These are phyloP conservation scores for Phataginus tricuspis DNA, from an alignment of 2,797 vertebrate genomes.

Conservation along the genomic window DNA sequence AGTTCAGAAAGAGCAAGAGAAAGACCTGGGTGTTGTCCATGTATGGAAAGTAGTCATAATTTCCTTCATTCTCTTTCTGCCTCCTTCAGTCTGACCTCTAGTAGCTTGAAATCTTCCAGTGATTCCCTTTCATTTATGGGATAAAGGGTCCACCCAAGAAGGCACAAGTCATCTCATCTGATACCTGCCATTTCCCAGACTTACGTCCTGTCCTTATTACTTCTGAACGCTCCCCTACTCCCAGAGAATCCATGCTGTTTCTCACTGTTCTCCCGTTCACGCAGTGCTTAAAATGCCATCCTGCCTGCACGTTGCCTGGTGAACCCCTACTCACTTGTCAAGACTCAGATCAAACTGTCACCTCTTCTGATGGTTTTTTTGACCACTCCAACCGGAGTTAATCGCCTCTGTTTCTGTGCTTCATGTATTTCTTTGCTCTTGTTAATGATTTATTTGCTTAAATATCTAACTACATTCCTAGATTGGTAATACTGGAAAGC, in stretches of 20 bases:
- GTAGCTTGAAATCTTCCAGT: not conserved
- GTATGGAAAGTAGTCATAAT: not conserved
- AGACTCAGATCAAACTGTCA: not conserved
- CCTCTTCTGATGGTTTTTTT: not conserved
- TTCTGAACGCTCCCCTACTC: not conserved
- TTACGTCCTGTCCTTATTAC: not conserved
- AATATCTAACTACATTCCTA: not conserved
- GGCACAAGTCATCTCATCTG: not conserved
- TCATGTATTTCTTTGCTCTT: not conserved
- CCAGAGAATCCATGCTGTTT: not conserved
- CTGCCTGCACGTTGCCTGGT: not conserved
- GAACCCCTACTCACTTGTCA: not conserved
- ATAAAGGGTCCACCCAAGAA: not conserved
- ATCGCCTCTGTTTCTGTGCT: not conserved
- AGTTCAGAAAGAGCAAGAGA: not conserved
- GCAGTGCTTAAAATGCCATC: not conserved
- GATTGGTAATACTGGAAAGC: not conserved
- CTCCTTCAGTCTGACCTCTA: not conserved
- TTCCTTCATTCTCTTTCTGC: not conserved
- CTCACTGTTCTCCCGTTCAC: not conserved
- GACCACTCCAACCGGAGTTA: not conserved
- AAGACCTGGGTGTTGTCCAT: not conserved
- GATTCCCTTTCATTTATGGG: not conserved
- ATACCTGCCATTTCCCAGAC: not conserved
- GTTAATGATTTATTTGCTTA: not conserved